Evolutionary conservation across 1,140 invertebrate species (phyloP).

Genomic region (Drosophila pectinifera): DNA sequence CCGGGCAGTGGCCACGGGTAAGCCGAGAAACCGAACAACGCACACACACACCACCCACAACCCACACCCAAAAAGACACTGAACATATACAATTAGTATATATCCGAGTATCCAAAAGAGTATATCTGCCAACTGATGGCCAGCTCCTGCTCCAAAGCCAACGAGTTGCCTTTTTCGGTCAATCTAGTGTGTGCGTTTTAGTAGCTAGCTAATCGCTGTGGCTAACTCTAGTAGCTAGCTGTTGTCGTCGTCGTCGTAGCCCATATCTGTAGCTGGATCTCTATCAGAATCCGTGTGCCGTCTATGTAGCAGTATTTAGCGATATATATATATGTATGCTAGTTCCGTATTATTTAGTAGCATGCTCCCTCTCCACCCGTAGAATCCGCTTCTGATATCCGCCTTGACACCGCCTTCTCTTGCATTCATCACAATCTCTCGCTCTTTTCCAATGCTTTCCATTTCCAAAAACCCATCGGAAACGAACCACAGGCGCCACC

Average conservation of each 20-base stretch:
- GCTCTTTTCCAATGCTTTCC: conserved; percentile 78
- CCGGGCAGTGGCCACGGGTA: conserved; percentile 68
- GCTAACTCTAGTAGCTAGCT: conserved; percentile 4
- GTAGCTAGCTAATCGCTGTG: conserved; percentile 8
- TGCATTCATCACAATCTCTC: conserved; percentile 49
- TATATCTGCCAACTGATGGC: conserved; percentile 1
- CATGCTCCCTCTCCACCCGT: background rate
- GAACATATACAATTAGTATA: conserved; percentile 1
- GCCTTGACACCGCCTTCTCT: conserved; percentile 13
- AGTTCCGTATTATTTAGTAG: conserved; percentile 2
- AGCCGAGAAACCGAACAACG: conserved; percentile 42
- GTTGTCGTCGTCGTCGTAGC: conserved; percentile 6
- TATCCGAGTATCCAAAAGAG: conserved; percentile 1
- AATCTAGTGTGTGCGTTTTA: conserved; percentile 8
- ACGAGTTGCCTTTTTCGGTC: conserved; percentile 12
- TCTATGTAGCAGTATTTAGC: conserved; percentile 9
- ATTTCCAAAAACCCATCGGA: conserved; percentile 48
- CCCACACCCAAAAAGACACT: conserved; percentile 6
- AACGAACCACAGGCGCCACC: conserved; percentile 90
- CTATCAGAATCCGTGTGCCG: background rate
- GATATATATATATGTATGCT: conserved; percentile 3
- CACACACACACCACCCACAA: background rate
- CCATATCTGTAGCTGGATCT: too few relatives aligned
- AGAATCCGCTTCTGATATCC: conserved; percentile 12
- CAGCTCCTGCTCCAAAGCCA: conserved; percentile 4